Conservation (phyloP, 2,797 vertebrate species). For the Catamblyrhynchus diadema region DNA sequence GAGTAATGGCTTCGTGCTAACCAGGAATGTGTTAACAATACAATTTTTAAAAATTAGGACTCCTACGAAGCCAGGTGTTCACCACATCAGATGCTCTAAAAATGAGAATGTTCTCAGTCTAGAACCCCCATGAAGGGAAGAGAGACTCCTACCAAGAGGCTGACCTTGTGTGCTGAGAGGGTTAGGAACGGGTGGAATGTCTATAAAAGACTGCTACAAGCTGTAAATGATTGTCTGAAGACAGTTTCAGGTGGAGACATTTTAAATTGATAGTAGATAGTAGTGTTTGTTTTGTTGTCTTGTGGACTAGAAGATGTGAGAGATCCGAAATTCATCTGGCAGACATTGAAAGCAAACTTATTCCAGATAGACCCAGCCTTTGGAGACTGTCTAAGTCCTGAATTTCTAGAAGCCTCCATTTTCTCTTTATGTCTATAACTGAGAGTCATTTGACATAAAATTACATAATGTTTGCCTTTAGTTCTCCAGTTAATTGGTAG, state of each 20-base stretch:
- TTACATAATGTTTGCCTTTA: background rate
- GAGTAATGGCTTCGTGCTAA: background rate
- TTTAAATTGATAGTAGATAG: background rate
- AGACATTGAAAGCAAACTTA: background rate
- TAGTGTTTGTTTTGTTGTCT: background rate
- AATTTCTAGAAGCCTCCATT: background rate
- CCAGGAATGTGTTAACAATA: background rate
- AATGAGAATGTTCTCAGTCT: background rate
- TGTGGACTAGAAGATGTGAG: background rate
- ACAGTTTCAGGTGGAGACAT: background rate
- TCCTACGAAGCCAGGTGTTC: background rate
- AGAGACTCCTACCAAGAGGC: background rate
- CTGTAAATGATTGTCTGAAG: background rate
- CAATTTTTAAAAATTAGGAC: background rate
- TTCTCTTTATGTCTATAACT: background rate
- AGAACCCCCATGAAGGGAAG: background rate
- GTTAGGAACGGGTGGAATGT: background rate
- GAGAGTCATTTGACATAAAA: background rate
- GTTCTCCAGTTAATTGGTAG: background rate
- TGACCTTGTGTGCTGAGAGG: background rate
- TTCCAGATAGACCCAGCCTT: background rate
- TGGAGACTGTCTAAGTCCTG: background rate
- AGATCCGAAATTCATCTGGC: background rate
- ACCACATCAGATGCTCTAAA: background rate
- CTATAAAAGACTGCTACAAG: background rate